Base-by-base conservation (phyloP, 1,140 invertebrate genomes). In the Platyscapa corneri region DNA sequence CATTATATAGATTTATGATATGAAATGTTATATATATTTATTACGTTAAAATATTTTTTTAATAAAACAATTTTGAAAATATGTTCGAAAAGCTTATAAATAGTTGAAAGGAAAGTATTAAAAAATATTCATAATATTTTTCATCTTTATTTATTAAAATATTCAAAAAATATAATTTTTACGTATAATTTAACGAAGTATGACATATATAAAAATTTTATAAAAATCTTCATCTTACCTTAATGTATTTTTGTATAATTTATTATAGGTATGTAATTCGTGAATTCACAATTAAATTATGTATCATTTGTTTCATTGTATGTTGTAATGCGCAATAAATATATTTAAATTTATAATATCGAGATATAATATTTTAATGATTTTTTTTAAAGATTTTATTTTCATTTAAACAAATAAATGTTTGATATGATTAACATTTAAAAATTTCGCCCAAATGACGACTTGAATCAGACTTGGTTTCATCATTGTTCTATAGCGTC, bases 101-200 rank as follows among this genome's bases (percentile, higher is more conserved):
- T 7, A 7, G 16, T 53, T 16, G 16, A 18, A 53, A 53, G 49
- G 16, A 53, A 53, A 18, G 2, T 14, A 53, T 53, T 53, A 53
- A 53, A 53, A 53, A 53, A 53, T 53, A 53, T 53, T 2, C 2
- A 14, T 14, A 70, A 70, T 56, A 56, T 70, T 39, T 30, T 79
- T 56, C 34, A 77, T 67, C 30, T 65, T 30, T 14, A 49, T 77
- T 83, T 83, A 83, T 65, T 77, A 83, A 77, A 83, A 77, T 20
- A 65, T 65, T 83, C 27, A 75, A 56, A 56, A 56, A 82, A 39
- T 60, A 76, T 64, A 37, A 60, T 30, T 60, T 60, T 27, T 34
- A 27, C 70, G 42, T 46, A 20, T 34, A 49, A 3, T 81, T 39
- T 49, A 20, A 32, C 39, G 16, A 70, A 32, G 30, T 34, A 70